phyloP scores from a whole-genome alignment of 2,113 vertebrate genomes.

The Bos javanicus region DNA sequence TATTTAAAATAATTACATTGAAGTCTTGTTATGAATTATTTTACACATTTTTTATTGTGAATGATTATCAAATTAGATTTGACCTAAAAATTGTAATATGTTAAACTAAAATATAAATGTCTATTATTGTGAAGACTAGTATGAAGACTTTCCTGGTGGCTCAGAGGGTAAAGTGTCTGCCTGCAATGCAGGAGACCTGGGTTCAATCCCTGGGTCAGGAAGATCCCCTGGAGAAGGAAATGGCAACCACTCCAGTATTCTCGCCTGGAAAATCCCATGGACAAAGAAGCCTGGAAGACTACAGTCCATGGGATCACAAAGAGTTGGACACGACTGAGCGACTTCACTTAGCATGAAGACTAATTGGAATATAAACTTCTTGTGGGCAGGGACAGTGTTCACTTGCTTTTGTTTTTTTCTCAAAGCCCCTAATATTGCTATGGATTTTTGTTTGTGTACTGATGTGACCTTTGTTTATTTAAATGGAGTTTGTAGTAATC shows the following conservation, averaged over 20 bases:
- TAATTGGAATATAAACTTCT: background rate
- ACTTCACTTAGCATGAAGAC: background rate
- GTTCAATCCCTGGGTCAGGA: too few relatives aligned
- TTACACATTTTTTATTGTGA: background rate
- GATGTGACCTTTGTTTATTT: background rate
- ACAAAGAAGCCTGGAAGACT: too few relatives aligned
- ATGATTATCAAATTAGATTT: background rate
- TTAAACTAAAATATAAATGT: background rate
- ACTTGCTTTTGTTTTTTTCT: background rate
- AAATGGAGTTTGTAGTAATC: background rate
- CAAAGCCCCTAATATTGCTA: background rate
- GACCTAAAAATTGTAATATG: background rate
- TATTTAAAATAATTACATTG: constrained; percentile 13
- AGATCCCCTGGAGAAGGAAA: too few relatives aligned
- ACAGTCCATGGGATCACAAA: too few relatives aligned
- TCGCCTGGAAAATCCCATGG: too few relatives aligned
- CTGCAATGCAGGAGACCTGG: too few relatives aligned
- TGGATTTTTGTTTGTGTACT: background rate
- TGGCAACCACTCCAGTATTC: too few relatives aligned
- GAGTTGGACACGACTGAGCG: too few relatives aligned
- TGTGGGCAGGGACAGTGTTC: background rate
- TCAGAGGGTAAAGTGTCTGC: too few relatives aligned
- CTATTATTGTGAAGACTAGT: background rate
- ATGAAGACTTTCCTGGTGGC: background rate
- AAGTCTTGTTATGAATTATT: background rate